Evolutionary conservation across 2,113 vertebrate genomes (phyloP).

Genomic region (Sturnus vulgaris): DNA sequence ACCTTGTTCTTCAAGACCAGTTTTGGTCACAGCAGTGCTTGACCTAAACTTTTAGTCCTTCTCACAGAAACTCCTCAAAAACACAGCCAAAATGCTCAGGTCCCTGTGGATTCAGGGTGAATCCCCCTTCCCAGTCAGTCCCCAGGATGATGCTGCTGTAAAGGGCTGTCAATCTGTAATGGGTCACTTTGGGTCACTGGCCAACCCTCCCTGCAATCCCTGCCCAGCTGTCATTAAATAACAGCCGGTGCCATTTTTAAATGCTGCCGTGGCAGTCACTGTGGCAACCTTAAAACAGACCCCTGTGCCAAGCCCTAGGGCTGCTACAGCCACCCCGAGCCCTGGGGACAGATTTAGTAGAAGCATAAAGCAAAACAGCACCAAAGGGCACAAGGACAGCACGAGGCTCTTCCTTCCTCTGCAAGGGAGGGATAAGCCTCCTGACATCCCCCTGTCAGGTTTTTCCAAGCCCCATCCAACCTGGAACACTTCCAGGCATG

Average conservation of each 20-base stretch:
- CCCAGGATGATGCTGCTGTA: rapidly evolving
- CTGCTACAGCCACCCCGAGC: background rate
- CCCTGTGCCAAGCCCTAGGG: background rate
- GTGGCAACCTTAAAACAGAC: background rate
- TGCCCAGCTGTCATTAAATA: background rate
- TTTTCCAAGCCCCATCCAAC: background rate
- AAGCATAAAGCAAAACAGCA: background rate
- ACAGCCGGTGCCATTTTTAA: conserved; percentile 27
- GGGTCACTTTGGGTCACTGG: background rate
- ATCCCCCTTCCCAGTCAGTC: background rate
- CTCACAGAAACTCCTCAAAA: background rate
- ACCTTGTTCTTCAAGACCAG: background rate
- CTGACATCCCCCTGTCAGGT: rapidly evolving
- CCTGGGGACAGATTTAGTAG: background rate
- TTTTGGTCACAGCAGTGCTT: rapidly evolving
- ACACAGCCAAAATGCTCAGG: background rate
- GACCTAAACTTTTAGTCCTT: background rate
- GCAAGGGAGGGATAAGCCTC: background rate
- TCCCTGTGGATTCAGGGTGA: background rate
- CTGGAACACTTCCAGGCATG: background rate
- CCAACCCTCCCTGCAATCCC: background rate
- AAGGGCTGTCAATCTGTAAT: rapidly evolving
- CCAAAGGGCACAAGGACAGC: background rate
- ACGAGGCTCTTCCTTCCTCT: background rate
- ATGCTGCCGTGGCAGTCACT: background rate